phyloP scores from a whole-genome alignment of 2,797 vertebrate species.

The Hydrocynus forskahlii region DNA sequence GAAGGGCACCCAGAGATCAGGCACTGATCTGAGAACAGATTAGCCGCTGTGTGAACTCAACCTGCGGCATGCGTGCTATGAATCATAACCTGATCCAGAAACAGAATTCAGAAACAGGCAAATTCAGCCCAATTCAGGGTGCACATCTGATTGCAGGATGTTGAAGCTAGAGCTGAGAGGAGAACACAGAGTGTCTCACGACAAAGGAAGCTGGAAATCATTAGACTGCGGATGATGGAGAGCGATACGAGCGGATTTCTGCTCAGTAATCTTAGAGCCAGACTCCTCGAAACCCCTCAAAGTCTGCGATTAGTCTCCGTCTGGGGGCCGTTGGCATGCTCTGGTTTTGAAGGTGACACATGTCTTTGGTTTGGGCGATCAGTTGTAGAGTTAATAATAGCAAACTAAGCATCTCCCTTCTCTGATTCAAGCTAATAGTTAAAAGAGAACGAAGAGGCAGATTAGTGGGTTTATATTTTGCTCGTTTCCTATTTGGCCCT shows the following conservation, averaged over 20 bases:
- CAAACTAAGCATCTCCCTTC: background rate
- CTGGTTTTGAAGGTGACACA: background rate
- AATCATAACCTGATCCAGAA: constrained; percentile 2
- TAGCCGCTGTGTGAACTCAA: background rate
- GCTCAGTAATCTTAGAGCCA: constrained; percentile 19
- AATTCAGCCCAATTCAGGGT: background rate
- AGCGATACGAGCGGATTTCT: background rate
- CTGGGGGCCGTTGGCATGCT: constrained; percentile 3
- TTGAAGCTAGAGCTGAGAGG: background rate
- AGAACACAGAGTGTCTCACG: background rate
- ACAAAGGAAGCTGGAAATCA: constrained; percentile 25
- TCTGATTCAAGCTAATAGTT: background rate
- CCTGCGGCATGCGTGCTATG: background rate
- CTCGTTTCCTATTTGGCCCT: background rate
- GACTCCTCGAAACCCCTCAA: background rate
- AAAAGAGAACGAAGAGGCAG: background rate
- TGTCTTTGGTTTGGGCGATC: background rate
- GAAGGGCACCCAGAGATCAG: background rate
- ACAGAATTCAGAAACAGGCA: background rate
- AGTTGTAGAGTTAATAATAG: constrained; percentile 6
- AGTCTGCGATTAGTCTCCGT: background rate
- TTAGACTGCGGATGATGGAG: constrained; percentile 19
- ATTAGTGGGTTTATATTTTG: background rate
- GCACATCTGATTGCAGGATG: constrained; percentile 12
- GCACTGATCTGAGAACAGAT: constrained; percentile 3